phyloP scores from a whole-genome alignment of 2,113 vertebrate genomes.

The Struthidea cinerea region DNA sequence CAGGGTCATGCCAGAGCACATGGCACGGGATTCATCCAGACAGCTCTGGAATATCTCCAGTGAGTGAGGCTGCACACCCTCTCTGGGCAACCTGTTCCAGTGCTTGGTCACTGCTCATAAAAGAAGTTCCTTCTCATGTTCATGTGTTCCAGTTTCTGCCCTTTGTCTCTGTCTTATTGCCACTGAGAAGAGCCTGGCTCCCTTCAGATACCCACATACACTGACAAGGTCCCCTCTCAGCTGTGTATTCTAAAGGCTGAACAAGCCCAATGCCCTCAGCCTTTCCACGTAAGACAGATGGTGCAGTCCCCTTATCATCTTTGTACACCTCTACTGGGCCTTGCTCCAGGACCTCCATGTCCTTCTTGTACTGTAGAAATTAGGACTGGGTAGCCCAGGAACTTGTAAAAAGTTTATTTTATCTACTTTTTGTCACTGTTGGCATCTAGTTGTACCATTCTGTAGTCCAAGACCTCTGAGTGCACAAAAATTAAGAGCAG shows the following conservation, averaged over 20 bases:
- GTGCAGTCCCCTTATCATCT: neutral
- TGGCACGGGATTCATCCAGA: neutral
- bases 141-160: rapidly evolving
- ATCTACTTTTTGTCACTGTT: neutral
- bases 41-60: neutral
- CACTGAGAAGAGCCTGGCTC: neutral
- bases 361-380: neutral
- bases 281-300: neutral
- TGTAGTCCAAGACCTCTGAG: neutral
- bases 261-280: neutral
- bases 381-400: neutral
- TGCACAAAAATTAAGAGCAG: neutral
- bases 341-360: neutral
- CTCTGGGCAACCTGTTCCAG: no score
- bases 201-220: neutral
- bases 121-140: neutral
- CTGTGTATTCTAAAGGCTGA: neutral
- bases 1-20: neutral
- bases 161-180: neutral
- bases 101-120: rapidly evolving
- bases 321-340: neutral
- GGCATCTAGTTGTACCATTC: neutral
- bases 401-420: neutral
- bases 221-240: neutral
- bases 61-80: neutral